Conservation (phyloP, 2,888 invertebrate genomes). For the Busseola fusca region DNA sequence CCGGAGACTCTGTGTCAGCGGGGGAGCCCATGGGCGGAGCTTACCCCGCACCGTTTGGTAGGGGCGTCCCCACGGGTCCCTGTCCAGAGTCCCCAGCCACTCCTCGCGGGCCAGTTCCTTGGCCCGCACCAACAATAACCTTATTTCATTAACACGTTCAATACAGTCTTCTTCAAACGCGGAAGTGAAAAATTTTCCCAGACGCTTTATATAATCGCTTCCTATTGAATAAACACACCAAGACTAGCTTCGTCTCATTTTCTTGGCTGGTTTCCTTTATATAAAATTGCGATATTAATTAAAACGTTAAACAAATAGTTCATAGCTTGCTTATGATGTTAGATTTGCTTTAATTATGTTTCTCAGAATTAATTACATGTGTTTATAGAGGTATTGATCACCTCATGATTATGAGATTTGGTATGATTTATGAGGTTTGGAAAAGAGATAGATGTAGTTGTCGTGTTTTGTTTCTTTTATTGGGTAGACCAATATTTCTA, state of each 20-base stretch:
- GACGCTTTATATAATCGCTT: conserved; percentile 34
- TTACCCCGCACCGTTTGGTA: too few species aligned
- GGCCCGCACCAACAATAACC: background rate
- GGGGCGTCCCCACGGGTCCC: too few species aligned
- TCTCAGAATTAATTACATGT: conserved; percentile 5
- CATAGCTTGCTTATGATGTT: conserved; percentile 11
- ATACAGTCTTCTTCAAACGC: conserved; percentile 3
- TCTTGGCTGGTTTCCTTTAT: conserved; percentile 21
- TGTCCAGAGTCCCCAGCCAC: too few species aligned
- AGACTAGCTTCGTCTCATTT: conserved; percentile 23
- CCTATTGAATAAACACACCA: conserved; percentile 46
- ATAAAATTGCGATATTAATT: conserved; percentile 49
- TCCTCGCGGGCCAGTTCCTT: too few species aligned
- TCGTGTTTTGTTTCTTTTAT: background rate
- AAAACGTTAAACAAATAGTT: conserved; percentile 43
- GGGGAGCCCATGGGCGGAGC: too few species aligned
- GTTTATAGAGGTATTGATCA: background rate
- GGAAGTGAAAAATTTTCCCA: conserved; percentile 18
- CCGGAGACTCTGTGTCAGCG: too few species aligned
- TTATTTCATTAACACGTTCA: background rate
- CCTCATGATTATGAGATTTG: conserved; percentile 1
- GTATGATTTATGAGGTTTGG: background rate
- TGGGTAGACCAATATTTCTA: background rate
- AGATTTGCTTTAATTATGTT: conserved; percentile 7
- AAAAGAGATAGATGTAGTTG: background rate